These are phyloP conservation scores for Ericerus pela DNA, from an alignment of 1,140 invertebrate genomes.

Conservation along the genomic window DNA sequence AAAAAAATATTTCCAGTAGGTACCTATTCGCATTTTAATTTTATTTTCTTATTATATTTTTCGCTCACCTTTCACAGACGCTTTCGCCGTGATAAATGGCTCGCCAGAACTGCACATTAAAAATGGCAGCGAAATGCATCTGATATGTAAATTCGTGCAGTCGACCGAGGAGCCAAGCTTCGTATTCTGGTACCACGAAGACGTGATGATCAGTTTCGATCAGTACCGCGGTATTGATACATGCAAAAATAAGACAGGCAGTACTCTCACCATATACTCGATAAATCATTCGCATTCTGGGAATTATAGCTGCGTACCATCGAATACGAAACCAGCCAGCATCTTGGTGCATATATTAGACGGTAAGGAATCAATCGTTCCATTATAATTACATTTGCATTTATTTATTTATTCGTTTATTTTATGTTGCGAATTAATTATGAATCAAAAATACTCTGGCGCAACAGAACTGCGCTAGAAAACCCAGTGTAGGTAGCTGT, in stretches of 20 bases:
- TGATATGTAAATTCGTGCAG: slow-evolving; percentile 52
- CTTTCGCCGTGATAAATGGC: slow-evolving; percentile 54
- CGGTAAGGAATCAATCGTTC: slow-evolving; percentile 32
- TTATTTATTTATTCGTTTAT: background rate
- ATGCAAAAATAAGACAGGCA: slow-evolving; percentile 29
- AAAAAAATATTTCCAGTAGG: no score
- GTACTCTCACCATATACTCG: slow-evolving; percentile 30
- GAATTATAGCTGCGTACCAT: slow-evolving; percentile 75
- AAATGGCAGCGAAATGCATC: slow-evolving; percentile 49
- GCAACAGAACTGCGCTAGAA: no score
- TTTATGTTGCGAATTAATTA: no score
- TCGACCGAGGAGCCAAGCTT: slow-evolving; percentile 58
- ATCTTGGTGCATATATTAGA: slow-evolving; percentile 75
- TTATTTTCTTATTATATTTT: no score
- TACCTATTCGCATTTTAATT: no score
- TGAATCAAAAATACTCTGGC: no score
- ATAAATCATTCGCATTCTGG: slow-evolving; percentile 46
- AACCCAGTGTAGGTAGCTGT: no score
- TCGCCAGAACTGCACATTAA: slow-evolving; percentile 59
- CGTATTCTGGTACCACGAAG: slow-evolving; percentile 53
- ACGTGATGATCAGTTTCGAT: slow-evolving; percentile 38
- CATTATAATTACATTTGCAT: background rate
- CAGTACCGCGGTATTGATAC: slow-evolving; percentile 23
- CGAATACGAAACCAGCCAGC: slow-evolving; percentile 65
- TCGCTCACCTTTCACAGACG: slow-evolving; percentile 42